phyloP scores from a whole-genome alignment of 2,888 invertebrate genomes.

The Scaptomyza flava region DNA sequence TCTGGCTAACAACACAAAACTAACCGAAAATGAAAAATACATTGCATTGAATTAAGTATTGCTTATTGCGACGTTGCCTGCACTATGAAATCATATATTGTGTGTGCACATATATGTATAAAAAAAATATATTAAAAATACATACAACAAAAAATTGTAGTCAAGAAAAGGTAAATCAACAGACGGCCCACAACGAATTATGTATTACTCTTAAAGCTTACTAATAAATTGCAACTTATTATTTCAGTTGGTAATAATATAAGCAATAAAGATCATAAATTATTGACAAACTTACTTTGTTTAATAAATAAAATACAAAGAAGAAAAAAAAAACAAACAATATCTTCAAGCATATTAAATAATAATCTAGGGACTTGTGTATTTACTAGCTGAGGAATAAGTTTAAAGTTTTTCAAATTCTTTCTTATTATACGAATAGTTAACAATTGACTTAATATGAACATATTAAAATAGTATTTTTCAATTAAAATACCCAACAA shows the following conservation, averaged over 20 bases:
- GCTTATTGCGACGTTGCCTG: constrained; percentile 67
- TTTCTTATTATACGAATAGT: too few relatives aligned
- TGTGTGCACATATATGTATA: neutral
- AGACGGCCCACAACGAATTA: constrained; percentile 31
- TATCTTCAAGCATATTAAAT: neutral
- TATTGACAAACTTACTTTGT: neutral
- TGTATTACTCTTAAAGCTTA: constrained; percentile 29
- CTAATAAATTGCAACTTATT: neutral
- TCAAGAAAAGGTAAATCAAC: constrained; percentile 48
- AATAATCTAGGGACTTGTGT: neutral
- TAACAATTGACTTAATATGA: too few relatives aligned
- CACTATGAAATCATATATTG: constrained; percentile 65
- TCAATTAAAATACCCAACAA: neutral
- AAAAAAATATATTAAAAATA: constrained; percentile 16
- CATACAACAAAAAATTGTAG: constrained; percentile 42
- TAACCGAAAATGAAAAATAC: constrained; percentile 50
- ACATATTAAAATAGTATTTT: neutral
- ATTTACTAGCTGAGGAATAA: neutral
- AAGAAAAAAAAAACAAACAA: too few relatives aligned
- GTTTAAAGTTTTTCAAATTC: too few relatives aligned
- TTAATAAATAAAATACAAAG: too few relatives aligned
- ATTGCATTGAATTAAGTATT: constrained; percentile 67
- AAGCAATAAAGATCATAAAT: neutral
- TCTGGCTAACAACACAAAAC: constrained; percentile 32
- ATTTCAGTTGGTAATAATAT: neutral